phyloP scores from a whole-genome alignment of 2,888 invertebrate genomes.

The Neoaliturus tenellus region DNA sequence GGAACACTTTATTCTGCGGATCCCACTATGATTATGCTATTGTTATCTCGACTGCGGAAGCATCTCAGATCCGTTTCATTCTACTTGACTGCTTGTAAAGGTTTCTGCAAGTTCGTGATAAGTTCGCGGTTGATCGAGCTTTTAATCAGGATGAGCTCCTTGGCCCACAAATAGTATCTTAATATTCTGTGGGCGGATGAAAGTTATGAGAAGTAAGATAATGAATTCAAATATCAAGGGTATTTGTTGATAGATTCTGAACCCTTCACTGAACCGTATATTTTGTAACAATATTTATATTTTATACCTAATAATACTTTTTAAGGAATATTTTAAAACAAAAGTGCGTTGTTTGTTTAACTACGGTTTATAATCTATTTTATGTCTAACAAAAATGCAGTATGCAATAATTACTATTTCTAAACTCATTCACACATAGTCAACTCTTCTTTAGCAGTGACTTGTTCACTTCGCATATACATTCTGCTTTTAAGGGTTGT shows the following conservation, averaged over 20 bases:
- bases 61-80: neutral
- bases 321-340: too few relatives aligned
- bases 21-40: constrained; percentile 37
- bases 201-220: neutral
- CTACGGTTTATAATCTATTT: too few relatives aligned
- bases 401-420: too few relatives aligned
- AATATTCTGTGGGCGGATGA: constrained; percentile 1
- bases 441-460: too few relatives aligned
- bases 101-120: neutral
- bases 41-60: constrained; percentile 26
- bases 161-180: neutral
- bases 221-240: neutral
- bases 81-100: neutral
- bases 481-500: too few relatives aligned
- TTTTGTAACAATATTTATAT: too few relatives aligned
- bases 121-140: neutral
- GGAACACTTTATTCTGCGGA: neutral
- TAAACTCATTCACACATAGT: too few relatives aligned
- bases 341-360: too few relatives aligned
- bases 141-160: neutral
- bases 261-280: neutral
- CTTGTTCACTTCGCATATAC: too few relatives aligned
- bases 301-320: too few relatives aligned
- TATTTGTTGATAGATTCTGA: neutral
- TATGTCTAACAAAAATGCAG: too few relatives aligned